phyloP scores from a whole-genome alignment of 2,888 invertebrate species.

The Stenodera caucasica region DNA sequence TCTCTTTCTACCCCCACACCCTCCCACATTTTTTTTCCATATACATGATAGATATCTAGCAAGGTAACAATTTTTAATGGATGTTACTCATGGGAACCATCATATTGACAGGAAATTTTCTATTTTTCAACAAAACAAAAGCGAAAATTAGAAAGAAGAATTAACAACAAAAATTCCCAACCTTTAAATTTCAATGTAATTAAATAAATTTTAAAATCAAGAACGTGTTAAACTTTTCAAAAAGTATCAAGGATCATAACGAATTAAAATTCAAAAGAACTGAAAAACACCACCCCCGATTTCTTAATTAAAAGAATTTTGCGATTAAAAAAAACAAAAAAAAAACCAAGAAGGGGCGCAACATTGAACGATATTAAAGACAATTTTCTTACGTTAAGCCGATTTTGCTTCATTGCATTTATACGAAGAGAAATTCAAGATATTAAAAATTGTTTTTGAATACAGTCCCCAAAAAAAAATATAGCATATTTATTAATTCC shows the following conservation, averaged over 20 bases:
- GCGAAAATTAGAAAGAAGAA: not conserved
- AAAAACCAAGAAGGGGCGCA: not conserved
- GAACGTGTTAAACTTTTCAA: conserved; percentile 40
- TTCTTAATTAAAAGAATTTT: conserved; percentile 41
- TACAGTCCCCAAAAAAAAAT: not conserved
- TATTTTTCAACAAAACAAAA: not conserved
- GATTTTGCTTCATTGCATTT: conserved; percentile 29
- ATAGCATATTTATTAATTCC: too few species aligned
- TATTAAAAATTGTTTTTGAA: not conserved
- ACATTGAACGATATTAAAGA: conserved; percentile 23
- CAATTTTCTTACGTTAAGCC: conserved; percentile 26
- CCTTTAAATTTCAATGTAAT: conserved; percentile 26
- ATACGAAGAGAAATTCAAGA: conserved; percentile 7
- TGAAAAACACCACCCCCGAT: conserved; percentile 33
- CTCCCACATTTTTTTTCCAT: not conserved
- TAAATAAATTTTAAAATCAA: conserved; percentile 41
- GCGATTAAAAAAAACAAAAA: conserved; percentile 36
- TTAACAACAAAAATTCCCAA: conserved; percentile 12
- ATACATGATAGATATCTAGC: not conserved
- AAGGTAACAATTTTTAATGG: conserved; percentile 1
- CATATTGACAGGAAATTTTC: not conserved
- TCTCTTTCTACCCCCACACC: not conserved
- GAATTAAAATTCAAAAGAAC: conserved; percentile 43
- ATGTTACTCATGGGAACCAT: not conserved
- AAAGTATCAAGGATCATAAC: conserved; percentile 30